These are phyloP conservation scores for Ischnura elegans DNA, from an alignment of 2,888 invertebrate species.

Conservation along the genomic window DNA sequence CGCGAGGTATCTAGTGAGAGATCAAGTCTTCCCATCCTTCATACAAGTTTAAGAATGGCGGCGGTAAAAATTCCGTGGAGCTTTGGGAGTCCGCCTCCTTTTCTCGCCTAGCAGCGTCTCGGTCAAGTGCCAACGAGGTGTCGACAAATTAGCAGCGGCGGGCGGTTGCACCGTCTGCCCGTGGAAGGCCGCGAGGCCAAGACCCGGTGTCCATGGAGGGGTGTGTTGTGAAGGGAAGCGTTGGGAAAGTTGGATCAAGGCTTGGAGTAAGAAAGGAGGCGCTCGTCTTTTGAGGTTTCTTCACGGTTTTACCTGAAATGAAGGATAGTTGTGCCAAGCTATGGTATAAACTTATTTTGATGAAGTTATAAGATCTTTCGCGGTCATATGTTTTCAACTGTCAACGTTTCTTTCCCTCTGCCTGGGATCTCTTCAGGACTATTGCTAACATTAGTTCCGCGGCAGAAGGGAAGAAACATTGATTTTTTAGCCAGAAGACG, in stretches of 20 bases:
- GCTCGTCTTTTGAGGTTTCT: not conserved
- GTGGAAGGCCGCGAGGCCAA: not conserved
- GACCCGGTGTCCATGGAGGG: not conserved
- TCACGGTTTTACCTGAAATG: no score
- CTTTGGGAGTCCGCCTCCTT: not conserved
- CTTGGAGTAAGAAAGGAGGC: not conserved
- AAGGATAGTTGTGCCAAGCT: no score
- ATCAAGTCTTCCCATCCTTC: not conserved
- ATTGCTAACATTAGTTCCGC: no score
- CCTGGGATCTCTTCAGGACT: no score
- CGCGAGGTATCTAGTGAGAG: not conserved
- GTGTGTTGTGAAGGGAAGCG: not conserved
- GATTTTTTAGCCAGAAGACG: no score
- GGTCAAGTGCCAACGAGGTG: constrained; percentile 32
- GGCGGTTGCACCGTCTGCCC: not conserved
- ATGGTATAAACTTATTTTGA: no score
- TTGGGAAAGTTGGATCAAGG: not conserved
- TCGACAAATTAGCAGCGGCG: constrained; percentile 47
- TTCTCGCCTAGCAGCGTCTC: not conserved
- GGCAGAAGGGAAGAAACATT: no score
- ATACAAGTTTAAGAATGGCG: not conserved
- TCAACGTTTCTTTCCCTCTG: no score
- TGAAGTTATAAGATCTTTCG: no score
- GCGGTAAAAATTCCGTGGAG: not conserved
- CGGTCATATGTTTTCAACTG: no score